Evolutionary conservation across 2,797 vertebrate genomes (phyloP).

Genomic region (Gobio occitaniae): DNA sequence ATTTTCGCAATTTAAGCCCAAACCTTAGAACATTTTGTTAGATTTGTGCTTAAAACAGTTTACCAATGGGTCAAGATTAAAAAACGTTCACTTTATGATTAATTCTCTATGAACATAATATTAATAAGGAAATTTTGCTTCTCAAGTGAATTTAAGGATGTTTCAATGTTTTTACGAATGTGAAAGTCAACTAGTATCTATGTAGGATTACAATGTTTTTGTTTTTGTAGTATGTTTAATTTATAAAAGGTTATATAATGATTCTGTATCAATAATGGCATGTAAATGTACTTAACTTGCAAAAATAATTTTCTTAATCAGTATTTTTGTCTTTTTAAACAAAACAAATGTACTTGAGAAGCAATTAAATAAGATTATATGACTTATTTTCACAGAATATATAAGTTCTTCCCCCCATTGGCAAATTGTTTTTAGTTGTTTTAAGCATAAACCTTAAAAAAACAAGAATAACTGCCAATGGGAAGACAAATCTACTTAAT

Average conservation of each 20-base stretch:
- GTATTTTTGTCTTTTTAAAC: neutral
- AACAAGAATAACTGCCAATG: neutral
- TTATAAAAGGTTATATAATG: neutral
- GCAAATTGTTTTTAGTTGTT: neutral
- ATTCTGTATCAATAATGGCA: neutral
- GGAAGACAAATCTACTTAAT: too few relatives aligned
- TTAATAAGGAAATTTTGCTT: neutral
- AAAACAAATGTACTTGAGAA: neutral
- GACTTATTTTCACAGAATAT: neutral
- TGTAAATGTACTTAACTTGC: neutral
- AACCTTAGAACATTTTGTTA: neutral
- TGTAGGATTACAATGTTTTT: neutral
- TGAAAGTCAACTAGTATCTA: neutral
- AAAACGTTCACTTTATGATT: neutral
- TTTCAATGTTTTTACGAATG: neutral
- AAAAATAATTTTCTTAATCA: neutral
- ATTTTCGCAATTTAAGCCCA: neutral
- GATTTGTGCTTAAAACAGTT: neutral
- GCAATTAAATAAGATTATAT: neutral
- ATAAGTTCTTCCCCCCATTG: neutral
- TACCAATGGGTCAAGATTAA: neutral
- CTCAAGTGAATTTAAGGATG: neutral
- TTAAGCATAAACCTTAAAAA: neutral
- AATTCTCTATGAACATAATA: neutral
- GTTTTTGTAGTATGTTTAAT: slow-evolving; percentile 3